These are phyloP conservation scores for Andrena fulva DNA, from an alignment of 2,888 invertebrate genomes.

Conservation along the genomic window DNA sequence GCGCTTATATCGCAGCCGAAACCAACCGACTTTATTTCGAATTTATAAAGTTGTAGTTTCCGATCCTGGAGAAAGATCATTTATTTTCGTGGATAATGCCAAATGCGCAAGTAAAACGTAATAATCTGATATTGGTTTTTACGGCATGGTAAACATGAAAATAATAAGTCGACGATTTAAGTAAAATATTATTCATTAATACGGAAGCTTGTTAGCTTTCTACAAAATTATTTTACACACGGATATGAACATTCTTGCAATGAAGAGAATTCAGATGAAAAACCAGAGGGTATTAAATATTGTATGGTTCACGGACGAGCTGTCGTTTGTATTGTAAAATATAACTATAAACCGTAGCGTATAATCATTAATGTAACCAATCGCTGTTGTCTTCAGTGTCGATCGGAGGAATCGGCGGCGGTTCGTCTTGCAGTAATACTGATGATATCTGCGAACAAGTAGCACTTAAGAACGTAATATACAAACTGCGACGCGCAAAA, in stretches of 20 bases:
- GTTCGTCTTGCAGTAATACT: constrained; percentile 68
- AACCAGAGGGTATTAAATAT: constrained; percentile 1
- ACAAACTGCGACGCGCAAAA: not conserved
- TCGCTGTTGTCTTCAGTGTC: constrained; percentile 70
- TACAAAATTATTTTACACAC: not conserved
- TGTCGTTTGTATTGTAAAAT: not conserved
- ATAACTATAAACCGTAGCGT: constrained; percentile 11
- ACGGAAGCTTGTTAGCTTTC: constrained; percentile 1
- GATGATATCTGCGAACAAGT: constrained; percentile 67
- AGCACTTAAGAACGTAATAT: constrained; percentile 10
- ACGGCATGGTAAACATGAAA: not conserved
- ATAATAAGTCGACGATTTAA: not conserved
- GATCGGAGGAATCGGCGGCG: constrained; percentile 77
- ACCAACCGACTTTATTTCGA: not conserved
- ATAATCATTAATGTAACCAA: constrained; percentile 26
- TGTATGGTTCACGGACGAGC: not conserved
- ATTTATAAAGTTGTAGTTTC: not conserved
- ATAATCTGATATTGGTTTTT: constrained; percentile 28
- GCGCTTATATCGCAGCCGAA: not conserved
- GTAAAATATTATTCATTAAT: constrained; percentile 39
- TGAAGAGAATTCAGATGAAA: not conserved
- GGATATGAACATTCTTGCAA: not conserved
- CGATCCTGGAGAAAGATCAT: not conserved
- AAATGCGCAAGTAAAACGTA: not conserved
- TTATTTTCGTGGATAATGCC: not conserved